phyloP scores from a whole-genome alignment of 2,797 vertebrate genomes.

The Pachyuromys duprasi region DNA sequence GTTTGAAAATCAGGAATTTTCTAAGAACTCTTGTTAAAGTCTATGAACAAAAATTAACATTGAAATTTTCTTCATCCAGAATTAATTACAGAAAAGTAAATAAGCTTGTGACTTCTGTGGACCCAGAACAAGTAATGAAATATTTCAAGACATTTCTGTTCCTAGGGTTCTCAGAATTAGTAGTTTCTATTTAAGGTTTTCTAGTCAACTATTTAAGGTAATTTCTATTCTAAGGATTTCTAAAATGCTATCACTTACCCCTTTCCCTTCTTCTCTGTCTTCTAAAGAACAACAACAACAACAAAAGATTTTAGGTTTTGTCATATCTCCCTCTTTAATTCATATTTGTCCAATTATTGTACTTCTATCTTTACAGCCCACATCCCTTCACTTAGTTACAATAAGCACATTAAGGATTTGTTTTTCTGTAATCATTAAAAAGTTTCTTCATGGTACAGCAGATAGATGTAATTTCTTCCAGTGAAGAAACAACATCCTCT shows the following conservation, averaged over 20 bases:
- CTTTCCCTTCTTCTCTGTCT: not conserved
- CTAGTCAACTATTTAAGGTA: too few relatives aligned
- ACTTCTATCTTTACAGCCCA: conserved; percentile 37
- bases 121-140: not conserved
- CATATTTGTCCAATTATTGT: conserved; percentile 50
- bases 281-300: not conserved
- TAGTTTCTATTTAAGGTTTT: conserved; percentile 10
- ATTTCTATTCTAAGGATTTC: not conserved
- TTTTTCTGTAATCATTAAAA: conserved; percentile 53
- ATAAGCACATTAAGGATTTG: conserved; percentile 44
- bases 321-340: conserved; percentile 61
- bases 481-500: not conserved
- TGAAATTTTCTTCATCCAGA: not conserved
- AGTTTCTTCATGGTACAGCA: conserved; percentile 12
- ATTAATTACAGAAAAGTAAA: not conserved
- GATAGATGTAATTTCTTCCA: conserved; percentile 42
- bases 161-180: not conserved
- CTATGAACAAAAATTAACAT: not conserved
- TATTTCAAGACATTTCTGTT: not conserved
- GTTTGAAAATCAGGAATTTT: conserved; percentile 18
- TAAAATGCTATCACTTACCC: not conserved
- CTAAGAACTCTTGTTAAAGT: not conserved
- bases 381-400: conserved; percentile 53
- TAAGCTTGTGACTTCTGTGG: not conserved
- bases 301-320: not conserved